A percentile compares a stretch with the other conserved stretches of the same genome.
Conservation (phyloP, 64 coral and sea anemone species). For the Montipora foliosa region DNA sequence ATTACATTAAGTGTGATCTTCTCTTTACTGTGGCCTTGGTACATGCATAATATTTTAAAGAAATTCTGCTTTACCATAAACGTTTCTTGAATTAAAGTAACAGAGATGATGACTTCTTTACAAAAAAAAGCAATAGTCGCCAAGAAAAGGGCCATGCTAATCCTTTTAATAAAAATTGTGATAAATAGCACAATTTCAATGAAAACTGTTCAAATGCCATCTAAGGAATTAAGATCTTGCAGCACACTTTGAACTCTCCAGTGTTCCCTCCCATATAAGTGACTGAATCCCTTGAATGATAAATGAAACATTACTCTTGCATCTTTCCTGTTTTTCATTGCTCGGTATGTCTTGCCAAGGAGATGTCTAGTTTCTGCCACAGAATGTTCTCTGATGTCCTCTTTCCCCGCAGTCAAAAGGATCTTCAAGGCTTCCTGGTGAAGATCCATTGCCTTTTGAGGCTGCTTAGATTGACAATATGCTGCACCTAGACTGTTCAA, state of each 20-base stretch:
- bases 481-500: constrained; percentile 82
- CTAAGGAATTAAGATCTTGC: constrained; percentile 24
- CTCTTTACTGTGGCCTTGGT: too few species aligned
- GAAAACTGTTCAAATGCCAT: not conserved
- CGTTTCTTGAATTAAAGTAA: too few species aligned
- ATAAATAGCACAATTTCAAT: not conserved
- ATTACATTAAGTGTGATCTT: too few species aligned
- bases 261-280: constrained; percentile 51
- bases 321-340: constrained; percentile 17
- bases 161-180: not conserved
- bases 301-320: constrained; percentile 64
- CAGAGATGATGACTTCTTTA: too few species aligned
- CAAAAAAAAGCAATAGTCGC: too few species aligned
- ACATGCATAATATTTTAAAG: too few species aligned
- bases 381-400: constrained; percentile 6
- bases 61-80: too few species aligned
- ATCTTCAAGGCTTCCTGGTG: constrained; percentile 61
- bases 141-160: not conserved
- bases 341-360: constrained; percentile 56
- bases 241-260: constrained; percentile 65
- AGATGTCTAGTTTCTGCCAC: constrained; percentile 66
- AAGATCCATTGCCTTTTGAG: constrained; percentile 21
- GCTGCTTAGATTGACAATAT: constrained; percentile 32
- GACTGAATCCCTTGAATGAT: constrained; percentile 48
- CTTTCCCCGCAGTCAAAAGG: constrained; percentile 24